A percentile compares a stretch with the other conserved stretches of the same genome.
Evolutionary conservation across 2,888 invertebrate species (phyloP).

Genomic region (Eremobia ochroleuca): DNA sequence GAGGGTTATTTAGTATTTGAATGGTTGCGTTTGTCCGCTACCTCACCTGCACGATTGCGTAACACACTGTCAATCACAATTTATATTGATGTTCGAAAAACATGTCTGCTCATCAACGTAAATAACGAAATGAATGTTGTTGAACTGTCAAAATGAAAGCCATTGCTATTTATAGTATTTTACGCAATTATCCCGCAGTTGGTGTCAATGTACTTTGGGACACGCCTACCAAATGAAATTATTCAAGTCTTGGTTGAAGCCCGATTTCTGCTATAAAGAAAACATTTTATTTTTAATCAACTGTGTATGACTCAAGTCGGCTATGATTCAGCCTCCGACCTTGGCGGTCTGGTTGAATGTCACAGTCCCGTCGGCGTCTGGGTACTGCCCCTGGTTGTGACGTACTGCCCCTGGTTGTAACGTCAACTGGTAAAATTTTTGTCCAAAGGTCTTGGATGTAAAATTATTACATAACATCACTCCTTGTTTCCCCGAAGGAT

Average conservation of each 20-base stretch:
- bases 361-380: not conserved
- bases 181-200: not conserved
- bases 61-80: not conserved
- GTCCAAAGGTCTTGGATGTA: not conserved
- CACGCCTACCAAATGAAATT: not conserved
- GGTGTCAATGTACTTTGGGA: not conserved
- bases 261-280: not conserved
- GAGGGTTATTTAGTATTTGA: not conserved
- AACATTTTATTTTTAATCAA: slow-evolving; percentile 12
- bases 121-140: not conserved
- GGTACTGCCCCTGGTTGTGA: slow-evolving; percentile 19
- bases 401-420: slow-evolving; percentile 18
- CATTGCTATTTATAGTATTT: too few species aligned
- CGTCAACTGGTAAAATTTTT: not conserved
- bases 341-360: not conserved
- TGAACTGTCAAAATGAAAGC: not conserved
- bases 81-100: not conserved
- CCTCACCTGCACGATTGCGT: too few species aligned
- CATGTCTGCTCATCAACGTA: not conserved
- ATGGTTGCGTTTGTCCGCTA: not conserved
- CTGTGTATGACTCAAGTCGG: slow-evolving; percentile 14
- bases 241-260: not conserved
- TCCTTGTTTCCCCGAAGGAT: not conserved
- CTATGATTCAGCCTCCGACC: slow-evolving; percentile 31
- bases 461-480: not conserved